A percentile compares a stretch with the other conserved stretches of the same genome.
Conservation (phyloP, 2,113 vertebrate genomes). For the Spheniscus mendiculus region DNA sequence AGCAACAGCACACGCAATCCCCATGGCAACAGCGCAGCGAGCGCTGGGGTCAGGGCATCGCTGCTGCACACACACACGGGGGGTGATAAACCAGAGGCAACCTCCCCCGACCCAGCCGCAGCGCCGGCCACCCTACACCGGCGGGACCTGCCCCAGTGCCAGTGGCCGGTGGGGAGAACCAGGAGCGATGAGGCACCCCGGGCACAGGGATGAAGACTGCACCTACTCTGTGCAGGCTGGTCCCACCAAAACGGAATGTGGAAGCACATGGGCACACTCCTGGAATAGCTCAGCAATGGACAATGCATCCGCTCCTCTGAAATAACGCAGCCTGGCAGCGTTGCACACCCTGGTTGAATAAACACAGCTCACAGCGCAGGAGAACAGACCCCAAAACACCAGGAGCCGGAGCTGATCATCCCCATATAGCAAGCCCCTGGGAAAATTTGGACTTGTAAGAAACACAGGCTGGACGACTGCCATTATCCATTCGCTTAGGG, state of each 20-base stretch:
- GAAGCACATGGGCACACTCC: neutral
- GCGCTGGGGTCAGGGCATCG: neutral
- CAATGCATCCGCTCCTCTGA: neutral
- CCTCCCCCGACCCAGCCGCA: fast-evolving
- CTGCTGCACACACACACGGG: neutral
- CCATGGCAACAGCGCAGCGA: constrained; percentile 22
- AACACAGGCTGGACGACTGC: neutral
- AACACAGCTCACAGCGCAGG: neutral
- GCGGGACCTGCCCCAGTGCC: neutral
- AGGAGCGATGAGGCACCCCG: fast-evolving
- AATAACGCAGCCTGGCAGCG: fast-evolving
- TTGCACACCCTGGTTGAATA: fast-evolving
- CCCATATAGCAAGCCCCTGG: fast-evolving
- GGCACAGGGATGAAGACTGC: neutral
- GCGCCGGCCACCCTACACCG: fast-evolving
- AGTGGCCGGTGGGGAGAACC: neutral
- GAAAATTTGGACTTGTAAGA: fast-evolving
- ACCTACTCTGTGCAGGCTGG: fast-evolving
- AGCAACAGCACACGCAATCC: constrained; percentile 64
- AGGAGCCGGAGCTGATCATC: neutral
- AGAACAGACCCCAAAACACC: neutral
- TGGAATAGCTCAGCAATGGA: neutral
- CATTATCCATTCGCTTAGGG: fast-evolving
- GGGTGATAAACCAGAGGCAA: neutral
- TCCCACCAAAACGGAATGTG: fast-evolving